Evolutionary conservation across 2,888 invertebrate species (phyloP).

Genomic region (Cerastis rubricosa): DNA sequence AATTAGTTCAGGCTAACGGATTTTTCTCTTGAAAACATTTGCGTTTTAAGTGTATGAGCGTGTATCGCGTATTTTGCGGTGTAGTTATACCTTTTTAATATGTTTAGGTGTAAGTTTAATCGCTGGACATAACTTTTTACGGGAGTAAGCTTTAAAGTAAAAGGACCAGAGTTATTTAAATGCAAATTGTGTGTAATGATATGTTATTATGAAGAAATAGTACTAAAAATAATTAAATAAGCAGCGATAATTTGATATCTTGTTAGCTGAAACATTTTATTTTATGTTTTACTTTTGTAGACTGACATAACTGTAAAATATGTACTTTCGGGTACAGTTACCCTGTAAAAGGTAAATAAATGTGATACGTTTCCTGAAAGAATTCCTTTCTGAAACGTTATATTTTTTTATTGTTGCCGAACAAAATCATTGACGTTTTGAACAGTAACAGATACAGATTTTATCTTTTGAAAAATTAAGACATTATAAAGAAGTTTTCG

Average conservation of each 20-base stretch:
- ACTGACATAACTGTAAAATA: constrained; percentile 12
- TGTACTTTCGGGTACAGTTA: constrained; percentile 9
- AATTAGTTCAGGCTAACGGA: constrained; percentile 19
- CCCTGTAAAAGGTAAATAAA: constrained; percentile 30
- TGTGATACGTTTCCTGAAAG: constrained; percentile 8
- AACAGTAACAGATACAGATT: neutral
- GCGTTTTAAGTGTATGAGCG: neutral
- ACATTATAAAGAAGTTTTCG: neutral
- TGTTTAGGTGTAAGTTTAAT: constrained; percentile 40
- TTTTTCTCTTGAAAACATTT: neutral
- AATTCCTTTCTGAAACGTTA: neutral
- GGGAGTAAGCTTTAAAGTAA: constrained; percentile 17
- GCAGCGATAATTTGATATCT: neutral
- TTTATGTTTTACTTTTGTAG: constrained; percentile 15
- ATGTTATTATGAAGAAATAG: neutral
- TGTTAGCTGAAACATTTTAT: neutral
- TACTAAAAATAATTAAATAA: neutral
- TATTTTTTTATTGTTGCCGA: constrained; percentile 11
- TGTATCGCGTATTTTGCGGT: constrained; percentile 10
- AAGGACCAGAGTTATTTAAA: constrained; percentile 3
- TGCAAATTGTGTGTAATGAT: neutral
- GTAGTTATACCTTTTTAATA: constrained; percentile 9
- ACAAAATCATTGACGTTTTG: neutral
- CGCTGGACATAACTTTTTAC: constrained; percentile 25
- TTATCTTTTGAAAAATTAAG: neutral